Conservation (phyloP, 2,113 vertebrate genomes). For the Eolophus roseicapilla region DNA sequence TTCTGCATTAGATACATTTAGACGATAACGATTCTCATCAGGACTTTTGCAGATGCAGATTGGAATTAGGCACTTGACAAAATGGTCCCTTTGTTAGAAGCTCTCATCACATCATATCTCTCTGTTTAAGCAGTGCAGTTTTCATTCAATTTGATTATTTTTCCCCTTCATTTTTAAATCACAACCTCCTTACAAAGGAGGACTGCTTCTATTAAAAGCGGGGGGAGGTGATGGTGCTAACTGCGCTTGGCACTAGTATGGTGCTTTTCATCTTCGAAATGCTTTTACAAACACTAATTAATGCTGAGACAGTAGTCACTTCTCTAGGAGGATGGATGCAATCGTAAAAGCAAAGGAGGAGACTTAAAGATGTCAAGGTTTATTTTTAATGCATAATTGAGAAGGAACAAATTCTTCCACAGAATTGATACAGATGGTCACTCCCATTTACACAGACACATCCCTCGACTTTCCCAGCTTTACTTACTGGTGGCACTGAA, state of each 20-base stretch:
- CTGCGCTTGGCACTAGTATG: neutral
- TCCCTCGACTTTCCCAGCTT: neutral
- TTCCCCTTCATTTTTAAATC: constrained; percentile 37
- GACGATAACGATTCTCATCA: constrained; percentile 34
- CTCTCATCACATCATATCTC: constrained; percentile 1
- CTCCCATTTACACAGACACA: neutral
- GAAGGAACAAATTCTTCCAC: neutral
- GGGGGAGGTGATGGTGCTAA: constrained; percentile 18
- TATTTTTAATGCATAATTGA: constrained; percentile 1
- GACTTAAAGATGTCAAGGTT: neutral
- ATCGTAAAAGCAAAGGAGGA: constrained; percentile 36
- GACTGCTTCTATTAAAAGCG: neutral
- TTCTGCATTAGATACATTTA: constrained; percentile 21
- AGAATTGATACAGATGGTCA: neutral
- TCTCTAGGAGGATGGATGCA: constrained; percentile 17
- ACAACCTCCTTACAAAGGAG: constrained; percentile 25
- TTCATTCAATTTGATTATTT: constrained; percentile 56
- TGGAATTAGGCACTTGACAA: constrained; percentile 54
- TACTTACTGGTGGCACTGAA: neutral
- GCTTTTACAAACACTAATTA: constrained; percentile 59
- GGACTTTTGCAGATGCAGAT: constrained; percentile 26
- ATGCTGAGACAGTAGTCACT: constrained; percentile 48
- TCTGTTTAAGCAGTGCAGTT: neutral
- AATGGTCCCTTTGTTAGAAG: constrained; percentile 47
- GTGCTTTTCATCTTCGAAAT: constrained; percentile 59